Base-by-base conservation (phyloP, 2,113 vertebrate genomes). In the Dicaeum eximium region DNA sequence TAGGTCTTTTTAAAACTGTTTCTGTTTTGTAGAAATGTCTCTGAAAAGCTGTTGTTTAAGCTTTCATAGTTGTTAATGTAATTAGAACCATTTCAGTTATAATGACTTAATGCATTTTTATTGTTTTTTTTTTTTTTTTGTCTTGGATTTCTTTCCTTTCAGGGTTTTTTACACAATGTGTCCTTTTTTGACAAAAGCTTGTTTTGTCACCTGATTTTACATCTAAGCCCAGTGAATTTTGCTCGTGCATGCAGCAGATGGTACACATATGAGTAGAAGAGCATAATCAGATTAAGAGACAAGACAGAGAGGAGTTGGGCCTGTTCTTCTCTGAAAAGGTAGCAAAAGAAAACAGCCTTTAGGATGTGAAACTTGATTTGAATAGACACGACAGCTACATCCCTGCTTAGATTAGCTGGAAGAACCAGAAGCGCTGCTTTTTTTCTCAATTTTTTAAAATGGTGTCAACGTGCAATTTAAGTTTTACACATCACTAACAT, bases 201-300 rank as follows among this genome's bases (percentile, higher is more conserved):
- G 53, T 93, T 90, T 97, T 95, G 79, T 96, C 92, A 94, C 93
- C 95, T 95, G 92, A 71, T 96, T 65, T 93, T 95, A 67, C 67
- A 78, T 93, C 72, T 88, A 92, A 82, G 69, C 86, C 87, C 72
- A 92, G 72, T 72, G 67, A 95, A 91, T 96, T 95, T 96, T 97
- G 66, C 87, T 86, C 83, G 84, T 95, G 81, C 16, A 8, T 91
- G 69, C 42, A 86, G 86, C 95, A 97, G 92, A 92, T 95, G 96
- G 91, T 89, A 73, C 91, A 91, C 74, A 72, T 95, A 93, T 60
- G 92, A 97, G 91, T 88, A 83, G 65, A 94, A 86, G 69, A 95
- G 74, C 54, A 85, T 96, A 93, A 94, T 96, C 91, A 95, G 80
- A 94, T 96, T 95, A 96, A 94, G 90, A 95, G 90, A 90, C 21